A percentile compares a stretch with the other conserved stretches of the same genome.
Conservation (phyloP, 2,113 vertebrate species). For the Burhinus oedicnemus region DNA sequence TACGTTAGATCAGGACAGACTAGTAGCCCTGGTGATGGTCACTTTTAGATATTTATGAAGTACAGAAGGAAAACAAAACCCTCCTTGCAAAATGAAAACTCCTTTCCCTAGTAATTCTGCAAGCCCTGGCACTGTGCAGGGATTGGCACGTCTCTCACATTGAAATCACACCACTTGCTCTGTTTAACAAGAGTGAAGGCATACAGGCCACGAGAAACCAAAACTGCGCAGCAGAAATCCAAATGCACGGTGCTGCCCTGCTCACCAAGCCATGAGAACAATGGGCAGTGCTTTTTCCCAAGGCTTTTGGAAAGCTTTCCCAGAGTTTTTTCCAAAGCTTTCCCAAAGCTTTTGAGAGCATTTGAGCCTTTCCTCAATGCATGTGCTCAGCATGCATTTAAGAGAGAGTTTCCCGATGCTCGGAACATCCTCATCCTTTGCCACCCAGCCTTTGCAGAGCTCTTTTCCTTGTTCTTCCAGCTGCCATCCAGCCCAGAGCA, state of each 20-base stretch:
- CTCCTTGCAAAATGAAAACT: not conserved
- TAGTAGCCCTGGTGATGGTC: not conserved
- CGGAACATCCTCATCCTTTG: not conserved
- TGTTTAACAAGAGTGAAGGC: not conserved
- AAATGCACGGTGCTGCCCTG: not conserved
- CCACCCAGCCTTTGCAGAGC: not conserved
- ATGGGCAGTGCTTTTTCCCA: not conserved
- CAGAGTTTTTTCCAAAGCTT: not conserved
- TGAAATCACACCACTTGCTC: not conserved
- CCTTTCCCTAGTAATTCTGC: not conserved
- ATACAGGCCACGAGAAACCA: not conserved
- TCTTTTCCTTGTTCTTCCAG: not conserved
- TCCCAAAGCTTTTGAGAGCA: not conserved
- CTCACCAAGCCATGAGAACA: not conserved
- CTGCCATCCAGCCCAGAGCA: not conserved
- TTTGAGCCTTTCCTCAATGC: not conserved
- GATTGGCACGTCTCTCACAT: not conserved
- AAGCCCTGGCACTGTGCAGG: not conserved
- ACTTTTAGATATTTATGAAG: not conserved
- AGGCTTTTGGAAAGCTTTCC: not conserved
- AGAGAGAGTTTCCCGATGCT: not conserved
- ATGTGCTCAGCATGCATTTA: not conserved
- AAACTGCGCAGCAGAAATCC: not conserved
- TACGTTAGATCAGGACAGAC: not conserved
- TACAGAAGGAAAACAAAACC: not conserved